phyloP scores from a whole-genome alignment of 2,797 vertebrate species.

The Melanotaenia boesemani region DNA sequence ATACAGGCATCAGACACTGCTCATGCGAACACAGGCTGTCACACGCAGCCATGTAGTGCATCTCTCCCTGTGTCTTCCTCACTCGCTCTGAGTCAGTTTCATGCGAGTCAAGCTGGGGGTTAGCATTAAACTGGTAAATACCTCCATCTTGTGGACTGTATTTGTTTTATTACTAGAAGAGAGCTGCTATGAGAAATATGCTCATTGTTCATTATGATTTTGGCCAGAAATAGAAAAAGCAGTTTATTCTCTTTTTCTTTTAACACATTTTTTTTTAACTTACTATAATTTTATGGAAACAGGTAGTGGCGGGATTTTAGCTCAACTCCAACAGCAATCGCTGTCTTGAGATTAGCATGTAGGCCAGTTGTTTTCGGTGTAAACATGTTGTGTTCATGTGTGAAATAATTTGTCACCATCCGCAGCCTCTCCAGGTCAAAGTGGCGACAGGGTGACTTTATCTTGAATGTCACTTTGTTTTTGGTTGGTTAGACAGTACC shows the following conservation, averaged over 20 bases:
- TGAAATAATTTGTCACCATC: slow-evolving; percentile 77
- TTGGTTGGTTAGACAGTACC: slow-evolving; percentile 85
- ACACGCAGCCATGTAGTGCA: slow-evolving; percentile 63
- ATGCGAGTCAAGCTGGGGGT: slow-evolving; percentile 40
- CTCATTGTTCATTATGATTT: slow-evolving; percentile 26
- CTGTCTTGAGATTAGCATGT: slow-evolving; percentile 23
- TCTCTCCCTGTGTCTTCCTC: slow-evolving; percentile 39
- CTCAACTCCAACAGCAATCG: not conserved
- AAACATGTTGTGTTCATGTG: slow-evolving; percentile 73
- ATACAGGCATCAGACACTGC: slow-evolving; percentile 67
- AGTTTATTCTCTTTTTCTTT: not conserved
- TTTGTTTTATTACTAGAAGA: slow-evolving; percentile 16
- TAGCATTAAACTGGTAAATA: slow-evolving; percentile 83
- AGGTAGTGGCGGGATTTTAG: not conserved
- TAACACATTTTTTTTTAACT: slow-evolving; percentile 1
- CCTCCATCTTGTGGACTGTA: slow-evolving; percentile 87
- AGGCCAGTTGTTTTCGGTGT: slow-evolving; percentile 46
- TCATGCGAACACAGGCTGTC: slow-evolving; percentile 79
- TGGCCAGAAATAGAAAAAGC: slow-evolving; percentile 34
- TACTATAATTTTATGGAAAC: not conserved
- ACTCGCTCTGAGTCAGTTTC: slow-evolving; percentile 38
- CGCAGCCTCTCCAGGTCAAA: slow-evolving; percentile 76
- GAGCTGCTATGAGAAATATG: slow-evolving; percentile 2
- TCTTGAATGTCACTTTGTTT: slow-evolving; percentile 89
- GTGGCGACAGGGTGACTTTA: slow-evolving; percentile 84